Base-by-base conservation (phyloP, 1,140 invertebrate species). In the Apis laboriosa region DNA sequence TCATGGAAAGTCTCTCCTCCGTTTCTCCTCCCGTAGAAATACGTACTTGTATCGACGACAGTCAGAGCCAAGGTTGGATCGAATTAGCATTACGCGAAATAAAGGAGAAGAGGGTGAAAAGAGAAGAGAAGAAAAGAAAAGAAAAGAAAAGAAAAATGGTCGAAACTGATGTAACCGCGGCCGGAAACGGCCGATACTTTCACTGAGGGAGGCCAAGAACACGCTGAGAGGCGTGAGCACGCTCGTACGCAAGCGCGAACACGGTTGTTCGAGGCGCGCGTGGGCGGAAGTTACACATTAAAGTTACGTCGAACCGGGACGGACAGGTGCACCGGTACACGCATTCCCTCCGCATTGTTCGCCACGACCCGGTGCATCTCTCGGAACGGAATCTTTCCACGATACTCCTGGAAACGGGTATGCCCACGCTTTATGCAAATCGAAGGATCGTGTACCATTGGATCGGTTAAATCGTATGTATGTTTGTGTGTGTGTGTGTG, bases 261-360 rank as follows among this genome's bases (percentile, higher is more conserved):
- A 60, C 56, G 58, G 56, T n/a, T 56, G 51, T 73, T 71, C 21
- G 21, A 70, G 64, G 82, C 66, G 78, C 58, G 78, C 76, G 84
- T 89, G 80, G 89, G 86, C 89, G 90, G 86, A 91, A 91, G 88
- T 91, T 89, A 86, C 82, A 86, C 87, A 85, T 88, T 89, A 80
- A 82, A 81, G 86, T 90, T 90, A 89, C 86, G 80, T 90, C 86
- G 86, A 85, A 85, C 1, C 85, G 60, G 72, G 84, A 87, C 75
- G 66, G 72, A 82, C 84, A 85, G 83, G 78, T 79, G 66, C 81
- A 71, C 64, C 77, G 75, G 82, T 79, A 71, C 51, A 58, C 55
- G 80, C 77, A 76, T 86, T 87, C 81, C 73, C 75, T 87, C 68
- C 77, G 74, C 71, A 86, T 89, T 89, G 86, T 89, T 80, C 64